These are phyloP conservation scores for Malthinus flaveolus DNA, from an alignment of 2,888 invertebrate species.

Conservation along the genomic window DNA sequence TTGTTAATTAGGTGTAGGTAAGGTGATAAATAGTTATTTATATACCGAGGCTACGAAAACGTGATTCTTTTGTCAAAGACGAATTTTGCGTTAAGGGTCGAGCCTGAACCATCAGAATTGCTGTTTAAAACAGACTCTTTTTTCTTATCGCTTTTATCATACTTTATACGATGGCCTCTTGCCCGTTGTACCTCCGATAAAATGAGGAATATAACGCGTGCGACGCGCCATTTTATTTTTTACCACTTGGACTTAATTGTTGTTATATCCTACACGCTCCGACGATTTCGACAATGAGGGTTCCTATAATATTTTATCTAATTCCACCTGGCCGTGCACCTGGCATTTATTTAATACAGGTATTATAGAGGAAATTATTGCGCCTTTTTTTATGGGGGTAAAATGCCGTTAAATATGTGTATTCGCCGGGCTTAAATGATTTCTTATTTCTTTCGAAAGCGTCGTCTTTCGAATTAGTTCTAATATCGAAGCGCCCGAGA, in stretches of 20 bases:
- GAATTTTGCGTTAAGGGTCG: too few relatives aligned
- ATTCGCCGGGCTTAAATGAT: too few relatives aligned
- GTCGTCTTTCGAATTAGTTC: background rate
- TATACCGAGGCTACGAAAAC: too few relatives aligned
- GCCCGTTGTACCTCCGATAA: background rate
- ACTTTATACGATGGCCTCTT: too few relatives aligned
- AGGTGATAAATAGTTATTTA: too few relatives aligned
- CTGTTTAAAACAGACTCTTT: too few relatives aligned
- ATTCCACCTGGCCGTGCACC: constrained; percentile 35
- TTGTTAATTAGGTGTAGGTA: too few relatives aligned
- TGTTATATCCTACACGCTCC: constrained; percentile 15
- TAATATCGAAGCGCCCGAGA: background rate
- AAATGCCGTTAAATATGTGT: constrained; percentile 23
- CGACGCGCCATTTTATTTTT: background rate
- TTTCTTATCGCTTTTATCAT: too few relatives aligned
- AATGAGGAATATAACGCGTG: background rate
- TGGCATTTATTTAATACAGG: constrained; percentile 29
- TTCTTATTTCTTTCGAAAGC: constrained; percentile 2
- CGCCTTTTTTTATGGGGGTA: constrained; percentile 15
- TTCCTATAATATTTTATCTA: constrained; percentile 27
- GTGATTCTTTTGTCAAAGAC: too few relatives aligned
- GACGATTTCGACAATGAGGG: constrained; percentile 28
- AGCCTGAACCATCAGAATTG: too few relatives aligned
- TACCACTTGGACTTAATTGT: constrained; percentile 9
- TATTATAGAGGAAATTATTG: constrained; percentile 8